A percentile compares a stretch with the other conserved stretches of the same genome.
Conservation (phyloP, 1,140 invertebrate species). For the Papilio machaon region DNA sequence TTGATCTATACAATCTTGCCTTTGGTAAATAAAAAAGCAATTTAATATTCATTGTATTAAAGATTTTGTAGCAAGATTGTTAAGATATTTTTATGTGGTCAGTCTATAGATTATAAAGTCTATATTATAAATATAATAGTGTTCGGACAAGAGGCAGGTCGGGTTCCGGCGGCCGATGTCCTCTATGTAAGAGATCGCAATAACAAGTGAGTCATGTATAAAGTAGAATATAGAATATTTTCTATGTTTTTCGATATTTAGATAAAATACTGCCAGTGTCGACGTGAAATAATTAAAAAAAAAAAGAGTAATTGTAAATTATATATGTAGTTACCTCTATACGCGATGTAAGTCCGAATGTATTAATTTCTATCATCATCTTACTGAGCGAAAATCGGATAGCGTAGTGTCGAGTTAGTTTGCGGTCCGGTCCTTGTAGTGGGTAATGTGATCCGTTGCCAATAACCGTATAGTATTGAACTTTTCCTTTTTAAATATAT, state of each 20-base stretch:
- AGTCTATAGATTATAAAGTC: constrained; percentile 5
- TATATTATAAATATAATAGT: background rate
- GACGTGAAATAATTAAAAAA: constrained; percentile 51
- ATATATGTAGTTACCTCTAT: constrained; percentile 28
- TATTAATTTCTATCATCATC: constrained; percentile 31
- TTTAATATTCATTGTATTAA: too few relatives aligned
- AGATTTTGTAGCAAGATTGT: background rate
- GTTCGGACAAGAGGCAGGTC: background rate
- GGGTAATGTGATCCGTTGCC: constrained; percentile 68
- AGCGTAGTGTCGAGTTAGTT: constrained; percentile 59
- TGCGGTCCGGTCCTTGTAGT: constrained; percentile 60
- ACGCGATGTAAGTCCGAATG: constrained; percentile 12
- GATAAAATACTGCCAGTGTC: constrained; percentile 76
- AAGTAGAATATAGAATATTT: constrained; percentile 76
- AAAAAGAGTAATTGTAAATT: constrained; percentile 37
- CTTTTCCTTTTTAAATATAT: constrained; percentile 68
- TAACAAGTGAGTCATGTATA: constrained; percentile 78
- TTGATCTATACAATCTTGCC: background rate
- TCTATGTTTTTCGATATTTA: constrained; percentile 79
- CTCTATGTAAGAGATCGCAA: constrained; percentile 71
- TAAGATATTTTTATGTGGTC: background rate
- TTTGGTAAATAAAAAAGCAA: background rate
- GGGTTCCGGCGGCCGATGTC: constrained; percentile 42
- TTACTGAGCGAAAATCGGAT: constrained; percentile 47
- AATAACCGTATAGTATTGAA: constrained; percentile 79